phyloP scores from a whole-genome alignment of 2,113 vertebrate genomes.

The Myotis yumanensis region DNA sequence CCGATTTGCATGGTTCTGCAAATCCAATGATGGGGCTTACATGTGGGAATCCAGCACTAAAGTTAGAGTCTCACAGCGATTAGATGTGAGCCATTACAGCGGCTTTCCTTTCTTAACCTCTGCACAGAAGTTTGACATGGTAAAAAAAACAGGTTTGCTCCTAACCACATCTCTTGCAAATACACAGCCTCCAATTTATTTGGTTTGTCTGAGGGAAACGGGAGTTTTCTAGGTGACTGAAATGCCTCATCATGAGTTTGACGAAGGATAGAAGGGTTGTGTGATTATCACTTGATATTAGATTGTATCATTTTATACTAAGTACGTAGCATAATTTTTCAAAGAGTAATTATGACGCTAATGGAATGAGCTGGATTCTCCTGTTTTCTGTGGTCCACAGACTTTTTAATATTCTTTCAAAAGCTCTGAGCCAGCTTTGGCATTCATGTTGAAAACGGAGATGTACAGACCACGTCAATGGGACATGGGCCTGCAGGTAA shows the following conservation, averaged over 20 bases:
- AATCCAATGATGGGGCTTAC: not conserved
- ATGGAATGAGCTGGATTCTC: conserved; percentile 6
- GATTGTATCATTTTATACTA: not conserved
- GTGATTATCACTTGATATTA: not conserved
- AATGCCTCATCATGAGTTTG: not conserved
- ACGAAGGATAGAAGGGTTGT: not conserved
- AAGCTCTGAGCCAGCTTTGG: not conserved
- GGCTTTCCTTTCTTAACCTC: not conserved
- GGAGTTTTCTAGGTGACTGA: not conserved
- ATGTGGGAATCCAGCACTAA: not conserved
- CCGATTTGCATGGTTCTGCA: not conserved
- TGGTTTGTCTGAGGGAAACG: conserved; percentile 28
- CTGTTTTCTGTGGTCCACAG: not conserved
- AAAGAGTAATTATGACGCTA: not conserved
- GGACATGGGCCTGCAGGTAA: not conserved
- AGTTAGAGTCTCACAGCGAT: not conserved
- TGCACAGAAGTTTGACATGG: not conserved
- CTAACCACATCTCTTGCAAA: not conserved
- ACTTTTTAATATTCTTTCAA: not conserved
- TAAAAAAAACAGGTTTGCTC: not conserved
- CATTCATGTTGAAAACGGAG: not conserved
- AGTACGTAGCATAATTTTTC: not conserved
- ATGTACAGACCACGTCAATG: not conserved
- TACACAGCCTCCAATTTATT: not conserved
- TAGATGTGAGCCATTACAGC: not conserved